Evolutionary conservation across 2,113 vertebrate species (phyloP), one percentile per base, ranked within the genome.

Genomic region (Thalassoma bifasciatum): DNA sequence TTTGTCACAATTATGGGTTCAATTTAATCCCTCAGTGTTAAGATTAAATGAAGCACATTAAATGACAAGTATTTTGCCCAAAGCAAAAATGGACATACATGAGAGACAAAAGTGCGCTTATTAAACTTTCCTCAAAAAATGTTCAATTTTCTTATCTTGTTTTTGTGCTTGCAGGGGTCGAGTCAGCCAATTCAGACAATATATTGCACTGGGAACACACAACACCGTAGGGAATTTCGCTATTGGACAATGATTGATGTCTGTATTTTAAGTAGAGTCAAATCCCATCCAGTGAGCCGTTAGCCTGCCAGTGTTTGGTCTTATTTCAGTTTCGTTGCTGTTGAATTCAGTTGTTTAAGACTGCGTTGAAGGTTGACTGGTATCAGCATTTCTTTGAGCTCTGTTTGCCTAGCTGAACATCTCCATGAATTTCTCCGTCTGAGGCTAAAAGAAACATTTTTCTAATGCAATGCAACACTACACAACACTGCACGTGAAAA

Each of bases 281-380:
- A 7, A 67, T 14, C 11, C 23, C 30, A 19, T 40, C 13, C 34
- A 2, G 37, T 37, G 34, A 37, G 62, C 47, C 5, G 5, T 24
- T 23, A 8, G 24, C 44, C 19, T 3, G 14, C 8, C 2, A 34
- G 26, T 14, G n/a, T 49, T 36, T 16, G 34, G 13, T n/a, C 10
- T 17, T 26, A 63, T 66, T 66, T 66, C 1, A 52, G 14, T 52
- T 51, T 40, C 19, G 49, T 19, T 50, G 61, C 21, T 11, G 50
- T 40, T 16, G 24, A 22, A 52, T 24, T 24, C 36, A 40, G 10
- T 12, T 16, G 0, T 49, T 17, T 44, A 7, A 42, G 50, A 42
- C 14, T 30, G 63, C 37, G 9, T 19, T 24, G 30, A 19, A 36
- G 21, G 34, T 23, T 38, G 34, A 52, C n/a, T 50, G 42, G 37